phyloP scores from a whole-genome alignment of 2,113 vertebrate species.

The Zapornia atra region DNA sequence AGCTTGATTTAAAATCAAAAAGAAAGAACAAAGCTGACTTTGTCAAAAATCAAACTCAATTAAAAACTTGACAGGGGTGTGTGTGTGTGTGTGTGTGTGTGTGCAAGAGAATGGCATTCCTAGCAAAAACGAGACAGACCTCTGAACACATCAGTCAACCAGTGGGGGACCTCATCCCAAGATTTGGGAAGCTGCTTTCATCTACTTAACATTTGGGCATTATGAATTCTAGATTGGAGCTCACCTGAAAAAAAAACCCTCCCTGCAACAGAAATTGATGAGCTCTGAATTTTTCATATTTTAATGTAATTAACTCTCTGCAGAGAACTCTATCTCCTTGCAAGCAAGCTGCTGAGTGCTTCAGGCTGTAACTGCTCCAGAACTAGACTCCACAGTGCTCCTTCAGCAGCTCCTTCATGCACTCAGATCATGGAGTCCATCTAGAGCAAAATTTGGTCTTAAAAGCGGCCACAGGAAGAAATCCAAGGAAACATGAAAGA shows the following conservation, averaged over 20 bases:
- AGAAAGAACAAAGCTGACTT: not conserved
- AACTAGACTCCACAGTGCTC: not conserved
- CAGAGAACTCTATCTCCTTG: not conserved
- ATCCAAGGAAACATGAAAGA: not conserved
- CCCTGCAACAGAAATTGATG: not conserved
- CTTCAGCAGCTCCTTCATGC: not conserved
- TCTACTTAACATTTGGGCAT: not conserved
- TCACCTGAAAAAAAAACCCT: not conserved
- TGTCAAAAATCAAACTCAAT: not conserved
- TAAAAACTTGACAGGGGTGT: not conserved
- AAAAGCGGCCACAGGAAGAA: not conserved
- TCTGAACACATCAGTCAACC: not conserved
- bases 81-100: too few relatives aligned
- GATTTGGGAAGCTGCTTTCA: not conserved
- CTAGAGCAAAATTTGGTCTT: not conserved
- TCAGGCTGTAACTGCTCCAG: not conserved
- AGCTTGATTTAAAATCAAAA: not conserved
- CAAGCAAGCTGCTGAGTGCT: not conserved
- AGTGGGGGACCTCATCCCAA: not conserved
- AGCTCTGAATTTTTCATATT: not conserved
- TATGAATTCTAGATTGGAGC: not conserved
- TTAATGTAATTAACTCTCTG: not conserved
- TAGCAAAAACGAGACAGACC: not conserved
- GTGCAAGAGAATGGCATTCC: not conserved
- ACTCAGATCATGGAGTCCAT: not conserved